Evolutionary conservation across 2,888 invertebrate genomes (phyloP), one percentile per base, ranked within the genome.

Genomic region (Neoascia interrupta): DNA sequence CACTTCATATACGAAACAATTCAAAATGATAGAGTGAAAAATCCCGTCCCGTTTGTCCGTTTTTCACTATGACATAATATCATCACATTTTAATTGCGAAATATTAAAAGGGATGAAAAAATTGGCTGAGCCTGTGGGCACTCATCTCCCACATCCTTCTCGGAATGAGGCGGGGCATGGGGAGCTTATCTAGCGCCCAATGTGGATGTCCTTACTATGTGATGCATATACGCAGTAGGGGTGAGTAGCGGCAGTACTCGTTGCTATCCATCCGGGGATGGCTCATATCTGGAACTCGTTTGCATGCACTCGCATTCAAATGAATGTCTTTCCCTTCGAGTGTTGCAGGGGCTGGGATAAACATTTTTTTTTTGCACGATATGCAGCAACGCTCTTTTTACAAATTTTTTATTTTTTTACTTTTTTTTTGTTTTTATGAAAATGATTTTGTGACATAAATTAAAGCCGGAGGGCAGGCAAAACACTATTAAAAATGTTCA

Each of bases 391-490:
- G 66, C 61, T 63, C 45, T 69, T 80, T 72, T 49, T 68, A 41
- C 10, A 13, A 16, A 8, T 69, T 68, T 43, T 47, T 43, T 37
- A 16, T 18, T 5, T 60, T 58, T 58, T 19, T 18, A 21, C 10
- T 16, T 47, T 60, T 45, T 47, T 10, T 43, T 45, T 39, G 53
- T 80, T 80, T 82, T 66, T 82, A 80, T 82, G 81, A 80, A 82
- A 82, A 82, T 82, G 82, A 82, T 82, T 82, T 81, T 80, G 75
- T 81, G 82, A 82, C 80, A 82, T 80, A 82, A 82, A 82, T 82
- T 82, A 82, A 81, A 75, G 74, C 81, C 82, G 34, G 56, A 37
- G 81, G 82, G 75, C 31, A 73, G 73, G 63, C 72, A 70, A 82
- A 82, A 82, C 79, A 81, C 81, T 75, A 82, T 81, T 82, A 81